A percentile compares a stretch with the other conserved stretches of the same genome.
These are phyloP conservation scores for Hedya salicella DNA, from an alignment of 2,888 invertebrate species.

Conservation along the genomic window DNA sequence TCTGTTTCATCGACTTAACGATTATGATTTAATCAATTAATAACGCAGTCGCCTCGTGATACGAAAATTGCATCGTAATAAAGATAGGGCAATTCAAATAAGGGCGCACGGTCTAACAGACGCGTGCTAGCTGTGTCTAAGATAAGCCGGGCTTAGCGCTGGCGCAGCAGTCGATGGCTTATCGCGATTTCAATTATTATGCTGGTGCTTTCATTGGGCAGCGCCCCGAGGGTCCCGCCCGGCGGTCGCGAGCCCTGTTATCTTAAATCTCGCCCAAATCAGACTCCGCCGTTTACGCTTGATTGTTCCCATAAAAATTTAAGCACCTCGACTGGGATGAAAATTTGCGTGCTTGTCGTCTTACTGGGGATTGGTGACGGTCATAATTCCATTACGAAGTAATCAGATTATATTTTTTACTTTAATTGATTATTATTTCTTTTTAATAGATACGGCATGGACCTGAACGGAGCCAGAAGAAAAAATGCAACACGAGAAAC, in stretches of 20 bases:
- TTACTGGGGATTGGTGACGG: constrained; percentile 30
- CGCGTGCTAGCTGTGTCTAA: constrained; percentile 72
- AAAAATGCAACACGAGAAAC: constrained; percentile 99
- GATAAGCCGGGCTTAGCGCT: constrained; percentile 80
- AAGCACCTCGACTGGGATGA: constrained; percentile 32
- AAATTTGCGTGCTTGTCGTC: constrained; percentile 38
- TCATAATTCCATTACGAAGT: constrained; percentile 24
- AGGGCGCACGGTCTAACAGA: constrained; percentile 71
- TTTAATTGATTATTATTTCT: constrained; percentile 45
- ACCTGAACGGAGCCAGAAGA: constrained; percentile 96
- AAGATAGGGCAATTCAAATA: constrained; percentile 72
- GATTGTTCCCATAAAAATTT: constrained; percentile 54
- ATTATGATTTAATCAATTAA: constrained; percentile 39
- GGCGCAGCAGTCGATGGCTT: constrained; percentile 79
- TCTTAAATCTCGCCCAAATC: constrained; percentile 78
- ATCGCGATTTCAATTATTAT: constrained; percentile 84
- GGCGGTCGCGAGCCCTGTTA: constrained; percentile 68
- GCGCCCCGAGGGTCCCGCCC: constrained; percentile 42
- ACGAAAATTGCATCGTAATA: constrained; percentile 67
- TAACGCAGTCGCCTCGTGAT: constrained; percentile 51
- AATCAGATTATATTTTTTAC: constrained; percentile 32
- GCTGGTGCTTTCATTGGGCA: constrained; percentile 74
- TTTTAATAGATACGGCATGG: constrained; percentile 94
- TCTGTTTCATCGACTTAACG: constrained; percentile 12
- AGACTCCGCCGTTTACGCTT: constrained; percentile 69